Evolutionary conservation across 2,888 invertebrate genomes (phyloP).

Genomic region (Tuberolachnus salignus): DNA sequence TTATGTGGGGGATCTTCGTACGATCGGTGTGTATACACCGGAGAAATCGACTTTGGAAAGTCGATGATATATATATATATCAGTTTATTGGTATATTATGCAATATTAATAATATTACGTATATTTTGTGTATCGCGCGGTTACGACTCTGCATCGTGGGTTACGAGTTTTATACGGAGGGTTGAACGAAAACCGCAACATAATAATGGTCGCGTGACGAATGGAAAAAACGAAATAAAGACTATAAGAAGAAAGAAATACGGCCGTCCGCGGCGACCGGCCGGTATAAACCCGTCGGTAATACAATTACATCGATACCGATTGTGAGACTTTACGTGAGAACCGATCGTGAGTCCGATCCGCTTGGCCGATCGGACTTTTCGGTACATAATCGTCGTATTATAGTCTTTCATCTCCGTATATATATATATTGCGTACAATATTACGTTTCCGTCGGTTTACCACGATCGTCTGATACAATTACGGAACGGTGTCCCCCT

Average conservation of each 20-base stretch:
- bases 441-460: not conserved
- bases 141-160: too few relatives aligned
- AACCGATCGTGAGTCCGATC: slow-evolving; percentile 20
- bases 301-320: not conserved
- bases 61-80: too few relatives aligned
- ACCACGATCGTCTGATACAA: not conserved
- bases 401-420: not conserved
- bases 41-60: too few relatives aligned
- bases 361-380: slow-evolving; percentile 19
- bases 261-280: not conserved
- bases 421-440: not conserved
- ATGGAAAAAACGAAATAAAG: slow-evolving; percentile 16
- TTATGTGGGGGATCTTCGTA: too few relatives aligned
- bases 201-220: not conserved
- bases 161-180: too few relatives aligned
- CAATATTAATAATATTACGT: too few relatives aligned
- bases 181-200: not conserved
- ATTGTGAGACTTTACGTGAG: not conserved
- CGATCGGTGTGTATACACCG: too few relatives aligned
- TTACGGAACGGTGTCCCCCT: too few relatives aligned
- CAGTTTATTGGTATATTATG: too few relatives aligned
- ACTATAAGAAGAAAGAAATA: too few relatives aligned
- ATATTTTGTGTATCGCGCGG: too few relatives aligned
- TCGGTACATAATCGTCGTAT: slow-evolving; percentile 16
- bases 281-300: not conserved